A percentile compares a stretch with the other conserved stretches of the same genome.
phyloP scores from a whole-genome alignment of 2,113 vertebrate genomes.

The Hippocampus guttulatus region DNA sequence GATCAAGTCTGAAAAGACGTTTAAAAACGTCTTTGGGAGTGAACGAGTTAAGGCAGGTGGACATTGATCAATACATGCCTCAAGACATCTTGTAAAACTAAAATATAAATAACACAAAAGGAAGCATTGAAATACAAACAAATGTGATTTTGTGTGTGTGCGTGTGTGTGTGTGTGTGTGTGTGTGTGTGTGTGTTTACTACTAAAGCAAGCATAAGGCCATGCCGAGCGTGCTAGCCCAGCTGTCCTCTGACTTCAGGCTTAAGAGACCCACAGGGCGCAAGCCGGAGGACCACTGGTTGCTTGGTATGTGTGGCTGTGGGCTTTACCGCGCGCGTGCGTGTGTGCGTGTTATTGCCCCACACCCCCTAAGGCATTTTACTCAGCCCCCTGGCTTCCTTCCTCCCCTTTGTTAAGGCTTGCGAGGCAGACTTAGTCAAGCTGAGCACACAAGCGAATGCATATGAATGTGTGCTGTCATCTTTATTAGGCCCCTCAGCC shows the following conservation, averaged over 20 bases:
- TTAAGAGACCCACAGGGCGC: conserved; percentile 51
- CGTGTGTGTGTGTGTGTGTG: neutral
- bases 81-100: too few species aligned
- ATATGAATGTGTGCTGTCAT: conserved; percentile 74
- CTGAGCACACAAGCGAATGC: conserved; percentile 73
- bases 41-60: too few species aligned
- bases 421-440: conserved; percentile 68
- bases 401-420: conserved; percentile 71
- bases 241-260: conserved; percentile 68
- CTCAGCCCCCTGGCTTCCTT: conserved; percentile 68
- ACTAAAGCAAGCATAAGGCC: conserved; percentile 52
- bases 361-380: conserved; percentile 51
- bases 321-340: conserved; percentile 24
- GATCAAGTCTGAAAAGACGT: too few species aligned
- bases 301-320: conserved; percentile 41
- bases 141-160: too few species aligned
- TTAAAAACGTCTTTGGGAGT: too few species aligned
- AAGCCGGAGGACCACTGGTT: conserved; percentile 49
- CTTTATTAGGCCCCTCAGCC: conserved; percentile 66
- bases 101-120: neutral
- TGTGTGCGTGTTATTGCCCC: conserved; percentile 41
- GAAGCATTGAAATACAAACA: neutral
- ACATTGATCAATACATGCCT: too few species aligned
- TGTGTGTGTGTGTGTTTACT: neutral
- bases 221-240: conserved; percentile 59